Conservation (phyloP, 2,797 vertebrate genomes). For the Graptemys geographica region DNA sequence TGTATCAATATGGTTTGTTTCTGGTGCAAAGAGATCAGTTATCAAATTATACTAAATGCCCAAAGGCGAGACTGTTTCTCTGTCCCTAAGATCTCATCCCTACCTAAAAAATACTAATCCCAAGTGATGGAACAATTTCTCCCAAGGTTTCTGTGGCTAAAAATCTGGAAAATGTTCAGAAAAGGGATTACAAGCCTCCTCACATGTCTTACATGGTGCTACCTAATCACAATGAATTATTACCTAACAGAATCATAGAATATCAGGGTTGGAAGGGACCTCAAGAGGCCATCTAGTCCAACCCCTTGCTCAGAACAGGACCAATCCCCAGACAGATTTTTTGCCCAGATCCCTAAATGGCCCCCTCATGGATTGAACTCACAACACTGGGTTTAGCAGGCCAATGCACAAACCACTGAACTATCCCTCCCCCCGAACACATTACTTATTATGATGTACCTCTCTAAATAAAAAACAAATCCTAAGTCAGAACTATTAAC, state of each 20-base stretch:
- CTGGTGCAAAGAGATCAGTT: not conserved
- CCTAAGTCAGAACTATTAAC: not conserved
- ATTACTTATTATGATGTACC: not conserved
- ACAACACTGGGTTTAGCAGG: no score
- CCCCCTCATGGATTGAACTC: no score
- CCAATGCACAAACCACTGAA: no score
- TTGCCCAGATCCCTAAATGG: no score
- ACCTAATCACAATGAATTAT: not conserved
- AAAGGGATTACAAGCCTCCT: not conserved
- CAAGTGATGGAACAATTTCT: slow-evolving; percentile 6
- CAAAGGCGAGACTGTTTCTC: not conserved
- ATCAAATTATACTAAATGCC: not conserved
- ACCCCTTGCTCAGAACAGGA: no score
- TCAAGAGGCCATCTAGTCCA: no score
- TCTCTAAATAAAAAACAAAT: not conserved
- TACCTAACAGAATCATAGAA: not conserved
- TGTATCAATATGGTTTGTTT: no score
- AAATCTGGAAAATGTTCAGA: not conserved
- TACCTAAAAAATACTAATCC: not conserved
- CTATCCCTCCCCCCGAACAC: not conserved
- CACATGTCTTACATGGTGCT: not conserved
- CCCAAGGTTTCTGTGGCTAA: not conserved
- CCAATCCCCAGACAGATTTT: no score
- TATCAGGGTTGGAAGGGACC: no score
- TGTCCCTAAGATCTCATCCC: not conserved